phyloP scores from a whole-genome alignment of 2,888 invertebrate genomes.

The Thera obeliscata region DNA sequence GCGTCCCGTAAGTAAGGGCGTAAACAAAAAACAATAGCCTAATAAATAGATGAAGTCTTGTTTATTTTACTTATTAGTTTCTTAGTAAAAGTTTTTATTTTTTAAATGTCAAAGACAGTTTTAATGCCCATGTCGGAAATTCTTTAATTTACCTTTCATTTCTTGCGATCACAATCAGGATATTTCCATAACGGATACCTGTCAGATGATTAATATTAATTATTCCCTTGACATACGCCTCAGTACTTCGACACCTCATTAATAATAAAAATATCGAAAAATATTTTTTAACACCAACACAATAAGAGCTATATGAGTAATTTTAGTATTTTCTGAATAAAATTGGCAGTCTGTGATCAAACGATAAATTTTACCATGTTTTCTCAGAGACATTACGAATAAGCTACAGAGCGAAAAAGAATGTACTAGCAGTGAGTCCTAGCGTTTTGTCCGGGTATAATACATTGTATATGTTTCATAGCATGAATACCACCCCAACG shows the following conservation, averaged over 20 bases:
- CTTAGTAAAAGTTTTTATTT: conserved; percentile 5
- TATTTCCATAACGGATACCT: conserved; percentile 51
- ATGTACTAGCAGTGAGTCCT: background rate
- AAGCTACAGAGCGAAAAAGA: background rate
- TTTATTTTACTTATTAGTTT: background rate
- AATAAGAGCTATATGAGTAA: conserved; percentile 11
- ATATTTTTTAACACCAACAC: conserved; percentile 22
- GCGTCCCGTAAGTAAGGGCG: no score
- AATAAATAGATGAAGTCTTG: background rate
- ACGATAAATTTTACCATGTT: conserved; percentile 42
- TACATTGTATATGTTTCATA: no score
- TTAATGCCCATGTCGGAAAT: conserved; percentile 4
- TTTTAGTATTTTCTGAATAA: conserved; percentile 21
- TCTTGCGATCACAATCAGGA: conserved; percentile 30
- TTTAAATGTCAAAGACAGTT: conserved; percentile 9
- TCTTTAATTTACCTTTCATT: conserved; percentile 16
- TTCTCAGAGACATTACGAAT: conserved; percentile 11
- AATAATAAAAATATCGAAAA: conserved; percentile 16
- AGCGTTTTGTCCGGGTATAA: no score
- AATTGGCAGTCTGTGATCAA: conserved; percentile 39
- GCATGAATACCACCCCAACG: no score
- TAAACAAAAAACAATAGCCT: no score
- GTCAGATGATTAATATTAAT: conserved; percentile 61
- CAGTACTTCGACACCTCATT: conserved; percentile 22
- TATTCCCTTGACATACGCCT: conserved; percentile 46